Base-by-base conservation (phyloP, 2,797 vertebrate species). In the Cynopterus sphinx region DNA sequence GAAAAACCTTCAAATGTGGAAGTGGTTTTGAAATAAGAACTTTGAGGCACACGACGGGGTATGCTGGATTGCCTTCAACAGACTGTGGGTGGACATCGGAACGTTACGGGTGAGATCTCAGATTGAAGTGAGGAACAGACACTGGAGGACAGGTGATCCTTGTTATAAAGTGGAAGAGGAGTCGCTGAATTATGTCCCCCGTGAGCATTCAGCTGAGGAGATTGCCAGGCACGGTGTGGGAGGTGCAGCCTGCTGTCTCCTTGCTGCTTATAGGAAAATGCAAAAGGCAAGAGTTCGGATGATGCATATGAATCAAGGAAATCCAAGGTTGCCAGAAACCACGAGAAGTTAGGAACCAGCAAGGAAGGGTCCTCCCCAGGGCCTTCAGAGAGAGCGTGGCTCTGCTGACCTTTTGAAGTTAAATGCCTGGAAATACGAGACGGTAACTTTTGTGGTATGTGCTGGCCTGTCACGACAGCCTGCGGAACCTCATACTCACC, bases 321-420 rank as follows among this genome's bases (percentile, higher is more conserved):
- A 11, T 24, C 26, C 10, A 6, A 53, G 19, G 13, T 2, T 63
- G 57, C 3, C 11, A 28, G 33, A 6, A 43, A 1, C 9, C 28
- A 16, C 1, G 1, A 33, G 68, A 31, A 51, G 13, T 55, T 36
- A 4, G 1, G 26, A n/a, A n/a, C 6, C 24, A 19, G 13, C 55
- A 33, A 19, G n/a, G 6, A 22, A 26, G 11, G 9, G 16, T 5
- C 53, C 6, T 61, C 9, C 1, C 16, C 4, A 0, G 43, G 43
- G 9, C 2, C 43, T 39, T 61, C 68, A 51, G 33, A 53, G 21
- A 16, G 6, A 19, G 3, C 0, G 0, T 0, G 4, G 1, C 16
- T 59, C 11, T 22, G 24, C 16, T 0, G 1, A 0, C 12, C 1
- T 24, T 46, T n/a, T 19, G 17, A 9, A 28, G 8, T 17, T 16